These are phyloP conservation scores for Pleuronectes platessa DNA, from an alignment of 2,113 vertebrate genomes.

Conservation along the genomic window DNA sequence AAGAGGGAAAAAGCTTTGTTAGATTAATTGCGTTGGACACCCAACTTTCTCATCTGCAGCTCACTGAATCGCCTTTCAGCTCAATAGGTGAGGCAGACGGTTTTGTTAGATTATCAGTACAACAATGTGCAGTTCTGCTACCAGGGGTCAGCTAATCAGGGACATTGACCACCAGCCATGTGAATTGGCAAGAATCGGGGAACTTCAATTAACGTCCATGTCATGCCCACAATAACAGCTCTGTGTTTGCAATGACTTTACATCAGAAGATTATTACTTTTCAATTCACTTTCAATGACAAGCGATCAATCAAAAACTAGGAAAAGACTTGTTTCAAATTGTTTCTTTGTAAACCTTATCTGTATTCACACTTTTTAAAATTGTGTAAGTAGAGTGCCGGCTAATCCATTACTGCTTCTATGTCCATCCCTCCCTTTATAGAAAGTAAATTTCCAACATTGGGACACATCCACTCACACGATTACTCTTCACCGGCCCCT, in stretches of 20 bases:
- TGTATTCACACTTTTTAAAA: background rate
- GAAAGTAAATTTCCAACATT: background rate
- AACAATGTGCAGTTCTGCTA: conserved; percentile 30
- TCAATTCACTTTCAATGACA: no score
- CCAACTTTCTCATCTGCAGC: conserved; percentile 47
- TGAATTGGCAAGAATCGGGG: no score
- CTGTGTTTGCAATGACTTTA: no score
- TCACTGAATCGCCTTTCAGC: conserved; percentile 15
- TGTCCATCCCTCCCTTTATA: background rate
- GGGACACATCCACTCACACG: background rate
- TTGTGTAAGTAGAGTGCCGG: background rate
- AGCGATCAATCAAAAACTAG: background rate
- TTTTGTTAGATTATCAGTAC: conserved; percentile 23
- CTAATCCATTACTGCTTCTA: background rate
- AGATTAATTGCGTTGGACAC: conserved; percentile 60
- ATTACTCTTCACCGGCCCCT: background rate
- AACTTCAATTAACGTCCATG: no score
- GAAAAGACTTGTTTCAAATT: background rate
- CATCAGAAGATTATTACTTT: no score
- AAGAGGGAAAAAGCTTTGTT: background rate
- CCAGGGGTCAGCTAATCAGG: conserved; percentile 2
- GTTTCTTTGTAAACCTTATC: background rate
- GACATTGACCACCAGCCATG: no score
- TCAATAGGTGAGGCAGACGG: no score
- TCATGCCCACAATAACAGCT: no score